Evolutionary conservation across 2,888 invertebrate genomes (phyloP), one percentile per base, ranked within the genome.

Genomic region (Prostheceraeus crozeri): DNA sequence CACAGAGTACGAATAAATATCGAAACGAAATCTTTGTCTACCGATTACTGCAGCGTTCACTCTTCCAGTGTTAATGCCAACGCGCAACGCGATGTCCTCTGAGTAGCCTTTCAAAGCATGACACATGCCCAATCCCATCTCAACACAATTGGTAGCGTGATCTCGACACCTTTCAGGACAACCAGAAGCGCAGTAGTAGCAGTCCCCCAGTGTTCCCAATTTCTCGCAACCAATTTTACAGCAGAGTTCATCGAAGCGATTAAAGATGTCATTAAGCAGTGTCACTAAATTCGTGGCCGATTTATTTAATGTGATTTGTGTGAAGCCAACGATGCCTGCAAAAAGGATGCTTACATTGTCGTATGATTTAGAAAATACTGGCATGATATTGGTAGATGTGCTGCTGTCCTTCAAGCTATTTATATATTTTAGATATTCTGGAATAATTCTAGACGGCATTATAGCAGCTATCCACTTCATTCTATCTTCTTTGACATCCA

Each of bases 1-100:
- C 0, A 94, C 94, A 73, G 96, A 94, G 72, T 94, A 93, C 65
- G 93, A 93, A 89, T 91, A 94, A 1, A 96, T 94, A 73, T 96
- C 94, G 77, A 94, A 94, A 76, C 94, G 93, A 72, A 94, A 93
- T 59, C 93, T 80, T 57, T 85, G 83, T 0, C 90, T 91, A 6
- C 94, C 94, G 1, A 94, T 91, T 68, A 94, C 88, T 3, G 61
- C 63, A 40, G 58, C 65, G 21, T 63, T 57, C 11, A 63, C 64
- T 11, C 35, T 27, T 2, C 91, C 94, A 0, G 94, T 94, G 73
- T 94, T 94, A 19, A 96, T 88, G 1, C 94, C 94, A 0, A 94
- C 94, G 65, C 94, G 81, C 93, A 94, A 80, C 65, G 75, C 55
- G 10, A 62, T 36, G 35, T 69, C 66, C 62, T 76, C 90, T 56